Percentiles rank a stretch among this genome's conserved stretches.
phyloP scores from a whole-genome alignment of 2,113 vertebrate genomes.

The Leucoraja erinaceus region DNA sequence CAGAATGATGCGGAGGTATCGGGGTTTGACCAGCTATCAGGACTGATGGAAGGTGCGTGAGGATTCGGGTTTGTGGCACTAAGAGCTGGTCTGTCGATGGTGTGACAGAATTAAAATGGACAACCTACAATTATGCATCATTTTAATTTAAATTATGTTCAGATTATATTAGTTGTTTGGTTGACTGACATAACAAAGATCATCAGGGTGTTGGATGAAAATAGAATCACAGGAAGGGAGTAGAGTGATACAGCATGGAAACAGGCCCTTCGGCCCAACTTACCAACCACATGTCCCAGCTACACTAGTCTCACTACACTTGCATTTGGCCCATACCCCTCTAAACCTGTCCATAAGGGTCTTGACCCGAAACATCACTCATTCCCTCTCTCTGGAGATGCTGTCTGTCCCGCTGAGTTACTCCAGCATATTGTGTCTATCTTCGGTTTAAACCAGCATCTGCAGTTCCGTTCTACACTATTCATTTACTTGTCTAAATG shows the following conservation, averaged over 20 bases:
- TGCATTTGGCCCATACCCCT: no score
- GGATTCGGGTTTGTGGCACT: neutral
- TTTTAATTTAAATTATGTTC: neutral
- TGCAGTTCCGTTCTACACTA: no score
- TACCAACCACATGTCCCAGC: no score
- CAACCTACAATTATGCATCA: neutral
- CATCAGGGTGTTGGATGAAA: neutral
- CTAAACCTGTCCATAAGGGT: no score
- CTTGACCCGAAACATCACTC: no score
- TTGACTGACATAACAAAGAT: neutral
- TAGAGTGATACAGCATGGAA: neutral
- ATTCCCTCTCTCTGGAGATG: no score
- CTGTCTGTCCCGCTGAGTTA: no score
- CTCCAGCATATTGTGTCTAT: no score
- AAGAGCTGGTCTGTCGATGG: neutral
- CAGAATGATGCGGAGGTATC: neutral
- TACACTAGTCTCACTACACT: no score
- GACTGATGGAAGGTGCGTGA: neutral
- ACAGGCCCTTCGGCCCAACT: no score
- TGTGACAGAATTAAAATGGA: neutral
- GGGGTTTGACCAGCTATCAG: neutral
- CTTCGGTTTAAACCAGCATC: no score
- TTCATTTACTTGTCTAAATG: no score
- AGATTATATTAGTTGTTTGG: neutral
- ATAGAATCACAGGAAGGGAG: neutral